A percentile compares a stretch with the other conserved stretches of the same genome.
These are phyloP conservation scores for Agonopterix subpropinquella DNA, from an alignment of 2,888 invertebrate species.

Conservation along the genomic window DNA sequence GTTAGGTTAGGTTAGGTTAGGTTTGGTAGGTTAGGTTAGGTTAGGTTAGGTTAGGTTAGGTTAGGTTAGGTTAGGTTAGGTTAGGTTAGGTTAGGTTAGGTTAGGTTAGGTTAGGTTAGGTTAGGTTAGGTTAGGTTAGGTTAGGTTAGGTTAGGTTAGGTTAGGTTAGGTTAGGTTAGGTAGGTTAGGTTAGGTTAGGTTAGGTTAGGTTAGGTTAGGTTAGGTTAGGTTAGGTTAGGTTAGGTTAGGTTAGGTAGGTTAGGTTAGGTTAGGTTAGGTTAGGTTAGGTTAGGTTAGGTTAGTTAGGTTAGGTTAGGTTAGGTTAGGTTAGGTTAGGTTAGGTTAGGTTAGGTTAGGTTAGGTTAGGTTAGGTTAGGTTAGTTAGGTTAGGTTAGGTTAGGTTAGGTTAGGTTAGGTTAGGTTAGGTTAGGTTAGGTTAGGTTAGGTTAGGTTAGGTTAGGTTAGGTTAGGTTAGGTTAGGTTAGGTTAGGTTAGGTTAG, in stretches of 20 bases:
- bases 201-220: constrained; percentile 1
- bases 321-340: constrained; percentile 10
- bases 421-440: constrained; percentile 8
- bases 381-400: constrained; percentile 10
- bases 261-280: constrained; percentile 4
- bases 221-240: constrained; percentile 3
- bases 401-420: constrained; percentile 10
- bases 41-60: constrained; percentile 6
- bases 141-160: constrained; percentile 13
- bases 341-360: constrained; percentile 9
- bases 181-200: constrained; percentile 5
- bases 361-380: too few relatives aligned
- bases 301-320: constrained; percentile 9
- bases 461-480: constrained; percentile 9
- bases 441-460: constrained; percentile 9
- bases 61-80: constrained; percentile 10
- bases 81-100: constrained; percentile 10
- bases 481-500: constrained; percentile 10
- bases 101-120: constrained; percentile 12
- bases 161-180: constrained; percentile 13
- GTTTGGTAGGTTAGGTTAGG: constrained; percentile 16
- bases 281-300: constrained; percentile 5
- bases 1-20: constrained; percentile 14
- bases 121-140: constrained; percentile 14
- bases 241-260: constrained; percentile 5